These are phyloP conservation scores for Standfussiana lucernea DNA, from an alignment of 2,888 invertebrate species.

Conservation along the genomic window DNA sequence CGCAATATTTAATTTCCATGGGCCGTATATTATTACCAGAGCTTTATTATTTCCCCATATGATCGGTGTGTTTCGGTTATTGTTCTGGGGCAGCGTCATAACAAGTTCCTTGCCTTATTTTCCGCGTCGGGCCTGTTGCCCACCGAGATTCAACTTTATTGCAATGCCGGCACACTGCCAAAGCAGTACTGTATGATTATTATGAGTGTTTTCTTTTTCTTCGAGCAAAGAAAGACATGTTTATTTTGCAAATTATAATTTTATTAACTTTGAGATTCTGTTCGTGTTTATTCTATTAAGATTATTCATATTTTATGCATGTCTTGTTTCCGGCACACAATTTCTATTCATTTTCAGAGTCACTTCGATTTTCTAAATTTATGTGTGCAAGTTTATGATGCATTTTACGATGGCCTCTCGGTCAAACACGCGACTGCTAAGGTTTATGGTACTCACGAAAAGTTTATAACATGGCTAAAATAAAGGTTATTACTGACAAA, in stretches of 20 bases:
- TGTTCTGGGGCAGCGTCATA: constrained; percentile 72
- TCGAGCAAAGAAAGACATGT: constrained; percentile 62
- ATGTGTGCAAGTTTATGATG: constrained; percentile 85
- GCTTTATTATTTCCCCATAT: constrained; percentile 62
- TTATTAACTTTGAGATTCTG: constrained; percentile 55
- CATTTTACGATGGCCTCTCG: constrained; percentile 87
- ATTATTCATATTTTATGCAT: constrained; percentile 54
- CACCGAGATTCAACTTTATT: constrained; percentile 83
- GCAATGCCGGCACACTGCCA: constrained; percentile 82
- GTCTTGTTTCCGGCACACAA: constrained; percentile 61
- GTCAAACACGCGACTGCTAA: constrained; percentile 87
- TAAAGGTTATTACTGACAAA: constrained; percentile 76
- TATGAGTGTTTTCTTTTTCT: constrained; percentile 77
- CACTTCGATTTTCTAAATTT: constrained; percentile 85
- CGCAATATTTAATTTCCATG: constrained; percentile 22
- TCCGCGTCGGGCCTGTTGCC: constrained; percentile 77
- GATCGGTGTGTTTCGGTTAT: constrained; percentile 69
- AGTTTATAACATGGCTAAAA: constrained; percentile 82
- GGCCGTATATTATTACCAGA: constrained; percentile 42
- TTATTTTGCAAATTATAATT: constrained; percentile 64
- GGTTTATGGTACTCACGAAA: constrained; percentile 84
- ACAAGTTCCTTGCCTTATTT: constrained; percentile 76
- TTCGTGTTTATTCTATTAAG: constrained; percentile 51
- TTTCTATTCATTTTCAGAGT: constrained; percentile 78
- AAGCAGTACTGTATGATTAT: constrained; percentile 79